A percentile compares a stretch with the other conserved stretches of the same genome.
These are phyloP conservation scores for Hippocampus barbouri DNA, from an alignment of 2,113 vertebrate species.

Conservation along the genomic window DNA sequence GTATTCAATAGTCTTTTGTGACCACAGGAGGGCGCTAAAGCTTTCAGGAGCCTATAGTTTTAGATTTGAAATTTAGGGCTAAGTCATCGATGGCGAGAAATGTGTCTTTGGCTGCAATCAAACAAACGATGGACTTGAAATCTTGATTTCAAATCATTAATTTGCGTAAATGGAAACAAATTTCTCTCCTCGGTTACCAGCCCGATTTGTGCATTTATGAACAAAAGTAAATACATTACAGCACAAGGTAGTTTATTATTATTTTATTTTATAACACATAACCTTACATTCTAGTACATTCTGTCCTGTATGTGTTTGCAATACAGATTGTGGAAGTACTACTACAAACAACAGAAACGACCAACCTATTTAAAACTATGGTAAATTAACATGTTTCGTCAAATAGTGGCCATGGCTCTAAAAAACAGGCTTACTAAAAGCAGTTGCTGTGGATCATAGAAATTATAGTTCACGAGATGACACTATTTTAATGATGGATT, in stretches of 20 bases:
- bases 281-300: constrained; percentile 7
- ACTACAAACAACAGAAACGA: constrained; percentile 25
- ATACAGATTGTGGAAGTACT: constrained; percentile 2
- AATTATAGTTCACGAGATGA: background rate
- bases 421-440: no score
- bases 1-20: background rate
- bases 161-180: no score
- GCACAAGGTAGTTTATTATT: constrained; percentile 22
- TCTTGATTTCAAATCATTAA: no score
- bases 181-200: no score
- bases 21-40: constrained; percentile 38
- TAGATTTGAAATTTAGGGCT: no score
- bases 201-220: no score
- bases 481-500: background rate
- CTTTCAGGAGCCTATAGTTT: no score
- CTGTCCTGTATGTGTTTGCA: background rate
- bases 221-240: constrained; percentile 1
- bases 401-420: background rate
- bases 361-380: background rate
- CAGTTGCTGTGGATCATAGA: background rate
- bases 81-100: no score
- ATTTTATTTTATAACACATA: constrained; percentile 13
- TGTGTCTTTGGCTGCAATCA: no score
- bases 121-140: no score
- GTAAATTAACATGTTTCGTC: background rate